Conservation (phyloP, 2,113 vertebrate species). For the Oreochromis niloticus region DNA sequence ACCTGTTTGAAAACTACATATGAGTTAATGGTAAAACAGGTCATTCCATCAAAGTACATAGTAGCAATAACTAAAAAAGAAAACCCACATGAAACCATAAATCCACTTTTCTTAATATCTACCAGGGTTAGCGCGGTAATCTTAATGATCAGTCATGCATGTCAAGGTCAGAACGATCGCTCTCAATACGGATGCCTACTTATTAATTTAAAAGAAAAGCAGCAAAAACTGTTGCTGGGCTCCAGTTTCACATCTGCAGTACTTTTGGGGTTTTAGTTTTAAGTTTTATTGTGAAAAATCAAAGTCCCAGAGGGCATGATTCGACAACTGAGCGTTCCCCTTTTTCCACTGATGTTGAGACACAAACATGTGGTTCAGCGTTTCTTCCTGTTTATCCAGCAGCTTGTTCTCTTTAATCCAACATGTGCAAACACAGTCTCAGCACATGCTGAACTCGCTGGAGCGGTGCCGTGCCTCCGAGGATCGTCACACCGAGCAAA, state of each 20-base stretch:
- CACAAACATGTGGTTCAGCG: conserved; percentile 4
- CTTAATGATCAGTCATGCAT: neutral
- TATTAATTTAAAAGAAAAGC: neutral
- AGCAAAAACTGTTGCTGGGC: neutral
- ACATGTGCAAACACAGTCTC: neutral
- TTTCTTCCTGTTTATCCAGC: conserved; percentile 39
- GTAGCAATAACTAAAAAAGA: neutral
- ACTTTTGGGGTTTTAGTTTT: neutral
- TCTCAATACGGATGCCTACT: neutral
- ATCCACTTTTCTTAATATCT: neutral
- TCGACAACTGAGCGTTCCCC: neutral
- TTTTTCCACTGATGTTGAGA: conserved; percentile 2
- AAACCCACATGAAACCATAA: neutral
- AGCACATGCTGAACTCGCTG: conserved; percentile 6
- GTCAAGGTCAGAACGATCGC: neutral
- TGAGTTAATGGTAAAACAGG: neutral
- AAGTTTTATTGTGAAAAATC: neutral
- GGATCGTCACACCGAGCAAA: neutral
- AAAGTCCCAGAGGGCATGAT: neutral
- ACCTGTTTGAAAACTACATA: neutral
- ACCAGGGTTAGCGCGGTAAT: neutral
- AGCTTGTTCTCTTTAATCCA: conserved; percentile 20
- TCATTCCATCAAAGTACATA: neutral
- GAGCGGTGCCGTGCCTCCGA: neutral
- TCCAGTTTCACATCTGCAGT: neutral